A percentile compares a stretch with the other conserved stretches of the same genome.
Evolutionary conservation across 2,113 vertebrate species (phyloP).

Genomic region (Gopherus evgoodei): DNA sequence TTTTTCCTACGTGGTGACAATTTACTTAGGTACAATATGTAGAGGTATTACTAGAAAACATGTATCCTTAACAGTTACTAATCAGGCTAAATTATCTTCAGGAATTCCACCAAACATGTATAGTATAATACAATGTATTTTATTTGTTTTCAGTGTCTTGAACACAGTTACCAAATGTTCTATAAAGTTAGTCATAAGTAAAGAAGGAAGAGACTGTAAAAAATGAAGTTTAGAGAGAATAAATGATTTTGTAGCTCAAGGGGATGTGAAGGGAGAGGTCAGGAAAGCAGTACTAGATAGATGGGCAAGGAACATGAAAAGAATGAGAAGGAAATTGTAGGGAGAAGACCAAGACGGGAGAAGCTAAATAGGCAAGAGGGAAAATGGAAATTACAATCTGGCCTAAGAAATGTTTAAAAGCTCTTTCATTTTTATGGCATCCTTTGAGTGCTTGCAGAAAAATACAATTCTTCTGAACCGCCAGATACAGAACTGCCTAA

Average conservation of each 20-base stretch:
- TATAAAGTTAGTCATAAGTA: neutral
- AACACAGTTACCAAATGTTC: neutral
- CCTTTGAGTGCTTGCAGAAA: neutral
- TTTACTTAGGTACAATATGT: neutral
- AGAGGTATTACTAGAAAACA: neutral
- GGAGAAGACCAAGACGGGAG: neutral
- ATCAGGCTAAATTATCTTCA: neutral
- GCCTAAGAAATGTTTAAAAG: neutral
- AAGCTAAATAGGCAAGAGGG: neutral
- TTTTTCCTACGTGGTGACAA: neutral
- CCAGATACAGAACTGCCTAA: neutral
- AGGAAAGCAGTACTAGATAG: neutral
- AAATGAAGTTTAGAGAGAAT: neutral
- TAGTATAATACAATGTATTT: neutral
- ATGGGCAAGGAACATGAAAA: neutral
- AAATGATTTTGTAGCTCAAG: neutral
- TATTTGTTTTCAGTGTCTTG: neutral
- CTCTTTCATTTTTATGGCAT: neutral
- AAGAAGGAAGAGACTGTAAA: neutral
- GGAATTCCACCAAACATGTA: neutral
- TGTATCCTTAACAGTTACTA: neutral
- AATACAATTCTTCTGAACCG: accelerated
- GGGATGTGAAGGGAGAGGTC: neutral
- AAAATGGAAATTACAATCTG: neutral
- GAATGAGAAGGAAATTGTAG: neutral